Evolutionary conservation across 2,797 vertebrate species (phyloP).

Genomic region (Ctenochaetus hawaiiensis): DNA sequence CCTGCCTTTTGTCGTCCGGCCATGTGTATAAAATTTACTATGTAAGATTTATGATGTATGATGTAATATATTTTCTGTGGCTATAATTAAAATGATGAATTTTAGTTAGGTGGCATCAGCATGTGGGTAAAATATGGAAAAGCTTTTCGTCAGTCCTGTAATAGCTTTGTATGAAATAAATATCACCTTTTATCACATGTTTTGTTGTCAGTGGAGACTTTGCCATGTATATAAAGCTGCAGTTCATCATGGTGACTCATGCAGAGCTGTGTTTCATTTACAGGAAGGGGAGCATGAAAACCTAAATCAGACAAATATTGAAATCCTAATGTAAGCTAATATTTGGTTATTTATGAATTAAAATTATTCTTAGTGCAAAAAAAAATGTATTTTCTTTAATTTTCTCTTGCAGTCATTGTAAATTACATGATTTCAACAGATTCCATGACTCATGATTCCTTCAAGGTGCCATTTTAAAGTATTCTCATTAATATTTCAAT

Average conservation of each 20-base stretch:
- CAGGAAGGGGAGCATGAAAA: not conserved
- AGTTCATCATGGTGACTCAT: not conserved
- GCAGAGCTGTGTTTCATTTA: not conserved
- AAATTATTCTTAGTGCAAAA: not conserved
- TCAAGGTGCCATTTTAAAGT: not conserved
- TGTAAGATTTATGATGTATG: constrained; percentile 91
- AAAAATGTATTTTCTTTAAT: not conserved
- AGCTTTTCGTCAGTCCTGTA: constrained; percentile 55
- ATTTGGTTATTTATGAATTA: not conserved
- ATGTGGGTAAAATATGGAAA: constrained; percentile 40
- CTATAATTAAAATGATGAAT: constrained; percentile 59
- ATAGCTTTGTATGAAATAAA: constrained; percentile 78
- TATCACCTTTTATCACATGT: constrained; percentile 52
- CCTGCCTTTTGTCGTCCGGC: constrained; percentile 62
- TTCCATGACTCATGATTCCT: not conserved
- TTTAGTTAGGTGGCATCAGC: constrained; percentile 39
- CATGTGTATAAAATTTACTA: constrained; percentile 78
- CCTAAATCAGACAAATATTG: not conserved
- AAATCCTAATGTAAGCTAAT: not conserved
- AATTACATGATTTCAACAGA: not conserved
- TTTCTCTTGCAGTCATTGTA: not conserved
- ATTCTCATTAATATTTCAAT: not conserved
- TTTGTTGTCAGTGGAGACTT: constrained; percentile 36
- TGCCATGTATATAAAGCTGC: not conserved
- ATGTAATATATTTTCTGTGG: constrained; percentile 91